Evolutionary conservation across 92 coral and sea anemone species (phyloP).

Genomic region (Parazoanthus darwini): DNA sequence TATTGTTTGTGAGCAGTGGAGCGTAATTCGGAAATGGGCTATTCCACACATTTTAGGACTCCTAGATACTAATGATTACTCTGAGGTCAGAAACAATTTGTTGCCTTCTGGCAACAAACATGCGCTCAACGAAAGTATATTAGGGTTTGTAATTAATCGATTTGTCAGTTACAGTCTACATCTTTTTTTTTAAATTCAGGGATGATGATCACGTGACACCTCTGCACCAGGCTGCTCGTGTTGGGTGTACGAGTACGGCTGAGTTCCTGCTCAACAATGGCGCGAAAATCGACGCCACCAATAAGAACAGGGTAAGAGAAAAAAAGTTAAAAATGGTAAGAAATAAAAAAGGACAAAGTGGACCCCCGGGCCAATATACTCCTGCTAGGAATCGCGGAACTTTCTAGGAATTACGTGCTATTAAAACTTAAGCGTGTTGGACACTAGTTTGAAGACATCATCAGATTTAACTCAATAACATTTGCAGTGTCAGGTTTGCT

Average conservation of each 20-base stretch:
- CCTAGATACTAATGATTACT: too few relatives aligned
- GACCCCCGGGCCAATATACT: not conserved
- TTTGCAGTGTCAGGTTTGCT: too few relatives aligned
- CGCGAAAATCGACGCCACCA: slow-evolving; percentile 65
- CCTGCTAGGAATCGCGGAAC: not conserved
- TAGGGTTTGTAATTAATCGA: not conserved
- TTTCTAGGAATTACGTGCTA: not conserved
- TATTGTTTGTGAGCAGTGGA: too few relatives aligned
- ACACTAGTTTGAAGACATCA: not conserved
- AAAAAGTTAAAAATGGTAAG: too few relatives aligned
- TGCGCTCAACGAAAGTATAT: too few relatives aligned
- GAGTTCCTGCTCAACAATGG: slow-evolving; percentile 64
- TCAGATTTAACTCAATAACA: too few relatives aligned
- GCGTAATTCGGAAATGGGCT: too few relatives aligned
- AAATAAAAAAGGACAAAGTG: not conserved
- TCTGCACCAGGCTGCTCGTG: slow-evolving; percentile 55
- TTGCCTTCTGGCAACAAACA: too few relatives aligned
- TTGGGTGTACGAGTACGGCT: slow-evolving; percentile 33
- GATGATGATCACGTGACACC: slow-evolving; percentile 88
- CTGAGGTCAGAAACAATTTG: too few relatives aligned
- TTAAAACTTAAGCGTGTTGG: not conserved
- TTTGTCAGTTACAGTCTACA: not conserved
- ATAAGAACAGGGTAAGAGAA: slow-evolving; percentile 74
- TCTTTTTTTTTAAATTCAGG: slow-evolving; percentile 28
- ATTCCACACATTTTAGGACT: too few relatives aligned